Evolutionary conservation across 2,113 vertebrate genomes (phyloP), one percentile per base, ranked within the genome.

Genomic region (Alligator mississippiensis): DNA sequence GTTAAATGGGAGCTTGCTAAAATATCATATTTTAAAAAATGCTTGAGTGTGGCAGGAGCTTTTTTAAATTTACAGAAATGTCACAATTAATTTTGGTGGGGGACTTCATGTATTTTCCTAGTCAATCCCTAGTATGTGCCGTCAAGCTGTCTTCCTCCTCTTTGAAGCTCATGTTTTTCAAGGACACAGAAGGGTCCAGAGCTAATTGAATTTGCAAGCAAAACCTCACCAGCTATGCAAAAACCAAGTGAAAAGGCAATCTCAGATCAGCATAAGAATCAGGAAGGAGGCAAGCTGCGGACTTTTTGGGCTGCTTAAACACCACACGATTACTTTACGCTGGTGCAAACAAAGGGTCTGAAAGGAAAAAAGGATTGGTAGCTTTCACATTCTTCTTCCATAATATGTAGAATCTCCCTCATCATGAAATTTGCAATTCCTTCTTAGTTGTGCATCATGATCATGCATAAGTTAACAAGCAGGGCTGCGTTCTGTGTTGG

Each of bases 401-500:
- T 0, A 5, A 10, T 0, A 6, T 0, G 0, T 72, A 72, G 18
- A 54, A 55, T 55, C 34, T 0, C 13, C 3, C 1, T 34, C 60
- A 3, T 2, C n/a, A 15, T 16, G 11, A n/a, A 18, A 10, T 19
- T 2, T 9, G 2, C 66, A 27, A 11, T 12, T 57, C 47, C 11
- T 21, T 16, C 24, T 18, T 34, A 19, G 8, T 6, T 9, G 22
- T 55, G 8, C 27, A 38, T 16, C 28, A 2, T 3, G 22, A 27
- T 59, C 30, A 76, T 27, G 18, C 18, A 1, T 3, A 61, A 19
- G 58, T 60, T 27, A 60, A 61, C 24, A 60, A 60, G 62, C 54
- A 30, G 21, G 17, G 34, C 34, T 75, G 0, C 6, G 14, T 55
- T 75, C 61, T 57, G 34, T 11, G 25, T 0, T 0, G 64, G 74